phyloP scores from a whole-genome alignment of 2,113 vertebrate genomes.

The Gasterosteus nipponicus region DNA sequence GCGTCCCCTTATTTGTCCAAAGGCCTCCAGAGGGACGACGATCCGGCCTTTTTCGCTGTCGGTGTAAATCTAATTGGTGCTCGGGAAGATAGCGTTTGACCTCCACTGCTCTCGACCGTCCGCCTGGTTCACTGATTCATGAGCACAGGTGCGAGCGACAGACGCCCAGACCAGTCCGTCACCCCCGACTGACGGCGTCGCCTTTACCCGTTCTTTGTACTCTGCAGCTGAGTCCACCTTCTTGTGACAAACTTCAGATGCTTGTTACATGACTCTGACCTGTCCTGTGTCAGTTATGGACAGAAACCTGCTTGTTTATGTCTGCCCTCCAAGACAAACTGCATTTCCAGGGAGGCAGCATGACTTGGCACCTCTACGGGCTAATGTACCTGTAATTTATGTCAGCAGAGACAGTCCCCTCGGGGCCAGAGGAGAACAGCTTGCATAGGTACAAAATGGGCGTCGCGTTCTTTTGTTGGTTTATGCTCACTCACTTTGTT shows the following conservation, averaged over 20 bases:
- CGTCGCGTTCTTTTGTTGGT: conserved; percentile 10
- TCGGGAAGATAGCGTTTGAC: conserved; percentile 61
- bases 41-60: conserved; percentile 29
- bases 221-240: conserved; percentile 39
- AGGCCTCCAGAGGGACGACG: conserved; percentile 25
- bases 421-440: conserved; percentile 27
- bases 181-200: conserved; percentile 41
- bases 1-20: conserved; percentile 27
- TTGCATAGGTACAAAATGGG: conserved; percentile 1
- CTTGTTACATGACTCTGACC: conserved; percentile 33
- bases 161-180: conserved; percentile 55
- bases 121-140: conserved; percentile 59
- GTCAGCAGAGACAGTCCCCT: conserved; percentile 46
- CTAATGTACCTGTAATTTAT: conserved; percentile 55
- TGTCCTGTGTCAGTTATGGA: conserved; percentile 17
- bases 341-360: conserved; percentile 30
- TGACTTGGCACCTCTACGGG: conserved; percentile 50
- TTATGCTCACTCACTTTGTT: conserved; percentile 5
- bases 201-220: conserved; percentile 10
- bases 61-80: conserved; percentile 55
- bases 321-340: conserved; percentile 40
- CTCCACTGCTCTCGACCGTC: conserved; percentile 41
- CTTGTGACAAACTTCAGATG: conserved; percentile 41
- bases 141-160: conserved; percentile 49
- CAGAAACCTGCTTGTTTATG: conserved; percentile 49